phyloP scores from a whole-genome alignment of 2,797 vertebrate species.

The Syngnathus rostellatus region DNA sequence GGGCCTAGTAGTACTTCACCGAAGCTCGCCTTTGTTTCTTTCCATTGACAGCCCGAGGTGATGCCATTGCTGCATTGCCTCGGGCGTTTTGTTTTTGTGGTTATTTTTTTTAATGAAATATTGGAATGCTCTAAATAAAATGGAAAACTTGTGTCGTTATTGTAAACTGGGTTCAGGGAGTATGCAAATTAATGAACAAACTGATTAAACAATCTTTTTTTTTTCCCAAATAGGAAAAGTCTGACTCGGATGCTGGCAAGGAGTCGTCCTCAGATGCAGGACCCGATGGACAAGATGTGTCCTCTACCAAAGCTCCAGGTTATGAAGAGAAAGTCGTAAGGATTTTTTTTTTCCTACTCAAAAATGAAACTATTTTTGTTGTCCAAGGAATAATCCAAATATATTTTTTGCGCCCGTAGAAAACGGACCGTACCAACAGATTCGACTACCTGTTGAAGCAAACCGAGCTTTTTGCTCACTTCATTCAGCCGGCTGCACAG shows the following conservation, averaged over 20 bases:
- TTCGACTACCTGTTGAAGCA: conserved; percentile 98
- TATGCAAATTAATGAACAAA: no score
- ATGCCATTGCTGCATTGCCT: no score
- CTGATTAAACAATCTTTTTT: neutral
- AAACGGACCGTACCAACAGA: conserved; percentile 95
- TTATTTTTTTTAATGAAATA: no score
- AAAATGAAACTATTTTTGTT: neutral
- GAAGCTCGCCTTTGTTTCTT: conserved; percentile 3
- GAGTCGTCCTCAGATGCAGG: conserved; percentile 66
- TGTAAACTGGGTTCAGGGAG: no score
- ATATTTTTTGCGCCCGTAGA: conserved; percentile 59
- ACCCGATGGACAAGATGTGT: conserved; percentile 71
- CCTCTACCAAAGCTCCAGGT: conserved; percentile 75
- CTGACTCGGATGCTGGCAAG: conserved; percentile 61
- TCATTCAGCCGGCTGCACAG: conserved; percentile 97
- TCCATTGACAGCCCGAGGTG: no score
- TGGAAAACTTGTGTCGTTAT: no score
- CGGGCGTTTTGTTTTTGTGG: no score
- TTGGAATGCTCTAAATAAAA: no score
- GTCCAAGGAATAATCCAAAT: neutral
- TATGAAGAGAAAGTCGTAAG: conserved; percentile 98
- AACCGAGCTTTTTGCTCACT: conserved; percentile 97
- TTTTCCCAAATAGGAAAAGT: conserved; percentile 51
- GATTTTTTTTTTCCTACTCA: neutral
- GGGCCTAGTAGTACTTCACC: neutral